These are phyloP conservation scores for Aporophyla lueneburgensis DNA, from an alignment of 2,888 invertebrate genomes.

Conservation along the genomic window DNA sequence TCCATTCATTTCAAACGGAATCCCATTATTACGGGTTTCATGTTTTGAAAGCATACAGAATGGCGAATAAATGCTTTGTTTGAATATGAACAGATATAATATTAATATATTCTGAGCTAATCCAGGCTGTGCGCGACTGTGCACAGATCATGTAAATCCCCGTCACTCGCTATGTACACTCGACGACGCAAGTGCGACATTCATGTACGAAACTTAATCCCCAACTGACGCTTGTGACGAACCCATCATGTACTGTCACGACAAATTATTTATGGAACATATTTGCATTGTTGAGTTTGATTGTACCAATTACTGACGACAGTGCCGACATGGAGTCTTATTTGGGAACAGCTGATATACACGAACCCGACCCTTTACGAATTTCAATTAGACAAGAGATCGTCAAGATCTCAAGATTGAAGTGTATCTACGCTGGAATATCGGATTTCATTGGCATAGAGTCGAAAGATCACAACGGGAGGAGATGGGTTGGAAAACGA, in stretches of 20 bases:
- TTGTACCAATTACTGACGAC: constrained; percentile 49
- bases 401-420: neutral
- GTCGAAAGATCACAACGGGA: neutral
- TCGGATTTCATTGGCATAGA: neutral
- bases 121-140: constrained; percentile 37
- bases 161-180: constrained; percentile 42
- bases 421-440: neutral
- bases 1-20: constrained; percentile 30
- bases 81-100: constrained; percentile 40
- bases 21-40: constrained; percentile 11
- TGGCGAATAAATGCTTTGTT: constrained; percentile 49
- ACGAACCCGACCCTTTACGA: constrained; percentile 17
- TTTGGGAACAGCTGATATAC: constrained; percentile 32
- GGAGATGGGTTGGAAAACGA: neutral
- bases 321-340: constrained; percentile 13
- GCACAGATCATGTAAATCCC: constrained; percentile 63
- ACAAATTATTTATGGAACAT: constrained; percentile 51
- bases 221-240: constrained; percentile 38
- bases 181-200: constrained; percentile 49
- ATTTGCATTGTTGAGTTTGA: constrained; percentile 47
- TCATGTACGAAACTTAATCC: constrained; percentile 60
- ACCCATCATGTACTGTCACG: constrained; percentile 41
- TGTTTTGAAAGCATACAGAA: constrained; percentile 38
- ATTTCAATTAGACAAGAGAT: constrained; percentile 32
- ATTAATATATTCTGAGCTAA: constrained; percentile 62